Base-by-base conservation (phyloP, 2,113 vertebrate species). In the Microtus ochrogaster region DNA sequence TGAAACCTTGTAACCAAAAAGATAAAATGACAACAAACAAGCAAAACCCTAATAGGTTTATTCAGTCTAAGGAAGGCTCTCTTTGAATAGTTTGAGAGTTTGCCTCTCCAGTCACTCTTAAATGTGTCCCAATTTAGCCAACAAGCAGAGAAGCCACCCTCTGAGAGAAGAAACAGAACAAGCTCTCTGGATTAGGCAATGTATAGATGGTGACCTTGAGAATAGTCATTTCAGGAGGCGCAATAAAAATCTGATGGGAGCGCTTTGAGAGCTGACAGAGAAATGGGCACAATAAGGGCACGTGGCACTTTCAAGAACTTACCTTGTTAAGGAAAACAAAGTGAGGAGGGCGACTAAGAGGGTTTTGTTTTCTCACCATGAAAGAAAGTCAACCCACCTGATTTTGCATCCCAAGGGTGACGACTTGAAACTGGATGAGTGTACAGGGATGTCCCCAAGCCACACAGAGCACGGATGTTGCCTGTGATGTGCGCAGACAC, bases 381-480 rank as follows among this genome's bases (percentile, higher is more conserved):
- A 70, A 96, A 47, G 66, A 73, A 63, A 92, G 4, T 21, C n/a
- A 70, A 16, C 44, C n/a, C 2, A 6, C 33, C 73, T 89, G 66
- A 66, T 68, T 68, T 39, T 17, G 73, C 39, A 33, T 74, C 26
- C 89, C 28, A 11, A 55, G 55, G 41, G 58, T 17, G 52, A 79
- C 7, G 72, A 33, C 33, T 41, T 28, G 85, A 44, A 78, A 70
- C 4, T 9, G 19, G n/a, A 47, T 26, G 12, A 39, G 36, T 30
- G 3, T 2, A 14, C 85, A 26, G n/a, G 33, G 68, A 47, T 78
- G 52, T 52, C 36, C 24, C 87, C 13, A 7, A 33, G 24, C 41
- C 4, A n/a, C 68, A 7, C 36, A 55, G 22, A 44, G 39, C 44
- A 12, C 0, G 0, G 52, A 3, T 77, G 61, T 12, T n/a, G 9